phyloP scores from a whole-genome alignment of 2,797 vertebrate genomes.

The Hephaestus fuliginosus region DNA sequence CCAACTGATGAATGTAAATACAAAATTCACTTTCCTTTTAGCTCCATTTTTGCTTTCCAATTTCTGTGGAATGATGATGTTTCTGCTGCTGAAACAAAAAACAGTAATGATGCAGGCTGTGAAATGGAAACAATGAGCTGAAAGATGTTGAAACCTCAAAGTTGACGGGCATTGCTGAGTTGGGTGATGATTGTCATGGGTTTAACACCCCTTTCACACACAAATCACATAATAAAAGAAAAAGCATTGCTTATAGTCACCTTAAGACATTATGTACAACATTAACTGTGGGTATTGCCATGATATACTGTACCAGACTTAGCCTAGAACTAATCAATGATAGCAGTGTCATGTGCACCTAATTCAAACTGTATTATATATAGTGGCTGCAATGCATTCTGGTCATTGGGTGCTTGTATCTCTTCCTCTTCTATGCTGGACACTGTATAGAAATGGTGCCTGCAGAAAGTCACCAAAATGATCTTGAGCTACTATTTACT shows the following conservation, averaged over 20 bases:
- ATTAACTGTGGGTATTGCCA: not conserved
- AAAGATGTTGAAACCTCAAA: not conserved
- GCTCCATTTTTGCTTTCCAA: too few relatives aligned
- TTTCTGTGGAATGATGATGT: too few relatives aligned
- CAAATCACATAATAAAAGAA: not conserved
- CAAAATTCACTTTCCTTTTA: too few relatives aligned
- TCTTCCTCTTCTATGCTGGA: not conserved
- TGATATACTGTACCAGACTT: not conserved
- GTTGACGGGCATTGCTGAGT: not conserved
- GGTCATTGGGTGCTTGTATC: not conserved
- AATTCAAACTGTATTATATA: not conserved
- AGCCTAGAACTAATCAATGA: too few relatives aligned
- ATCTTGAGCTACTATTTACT: too few relatives aligned
- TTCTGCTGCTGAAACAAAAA: not conserved
- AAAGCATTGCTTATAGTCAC: not conserved
- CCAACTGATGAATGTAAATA: not conserved
- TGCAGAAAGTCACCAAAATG: not conserved
- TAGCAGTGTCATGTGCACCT: not conserved
- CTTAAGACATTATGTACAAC: not conserved
- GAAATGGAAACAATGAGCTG: not conserved
- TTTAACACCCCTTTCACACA: not conserved
- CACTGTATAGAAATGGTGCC: not conserved
- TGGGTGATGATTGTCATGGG: not conserved
- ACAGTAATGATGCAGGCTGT: too few relatives aligned
- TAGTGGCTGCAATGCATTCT: constrained; percentile 2